Base-by-base conservation (phyloP, 2,888 invertebrate species). In the Axea sp. region DNA sequence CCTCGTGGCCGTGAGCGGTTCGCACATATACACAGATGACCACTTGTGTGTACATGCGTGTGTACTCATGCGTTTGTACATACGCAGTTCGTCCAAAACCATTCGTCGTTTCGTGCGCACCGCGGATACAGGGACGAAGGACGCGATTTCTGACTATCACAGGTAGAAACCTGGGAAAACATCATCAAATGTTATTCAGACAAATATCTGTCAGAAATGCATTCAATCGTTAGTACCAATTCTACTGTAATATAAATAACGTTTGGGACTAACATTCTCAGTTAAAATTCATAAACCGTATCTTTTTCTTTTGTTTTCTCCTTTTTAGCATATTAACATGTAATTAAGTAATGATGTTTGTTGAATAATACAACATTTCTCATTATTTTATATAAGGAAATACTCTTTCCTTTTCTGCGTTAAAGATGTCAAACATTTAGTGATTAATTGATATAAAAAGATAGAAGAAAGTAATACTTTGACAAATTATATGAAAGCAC, bases 111-210 rank as follows among this genome's bases (percentile, higher is more conserved):
- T 47, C 37, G 47, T 39, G 47, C 17, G 30, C 37, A 19, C 53
- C 9, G 51, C 35, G 15, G 11, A 35, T 35, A 14, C 59, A 12
- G 26, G 30, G 9, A 59, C 45, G 45, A 59, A 59, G 35, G 45
- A 60, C 47, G n/a, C 9, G 60, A 8, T 19, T 19, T 31, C 31
- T 15, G 39, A 39, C 37, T 28, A 31, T 43, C 22, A 12, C 60
- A 47, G 47, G 60, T 60, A 60, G 0, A 47, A 47, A 60, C 60
- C 30, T 60, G 47, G 37, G 47, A 47, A 60, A 47, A 43, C 31
- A 35, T 45, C 45, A 22, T 31, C 24, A 19, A 14, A 15, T 57
- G 31, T 45, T 24, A 6, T 43, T 33, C 33, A 15, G 22, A n/a
- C 15, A 41, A 57, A 59, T 33, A 14, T 45, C 22, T 1, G 3